Conservation (phyloP, 2,113 vertebrate species). For the Pomatorhinus ruficollis region DNA sequence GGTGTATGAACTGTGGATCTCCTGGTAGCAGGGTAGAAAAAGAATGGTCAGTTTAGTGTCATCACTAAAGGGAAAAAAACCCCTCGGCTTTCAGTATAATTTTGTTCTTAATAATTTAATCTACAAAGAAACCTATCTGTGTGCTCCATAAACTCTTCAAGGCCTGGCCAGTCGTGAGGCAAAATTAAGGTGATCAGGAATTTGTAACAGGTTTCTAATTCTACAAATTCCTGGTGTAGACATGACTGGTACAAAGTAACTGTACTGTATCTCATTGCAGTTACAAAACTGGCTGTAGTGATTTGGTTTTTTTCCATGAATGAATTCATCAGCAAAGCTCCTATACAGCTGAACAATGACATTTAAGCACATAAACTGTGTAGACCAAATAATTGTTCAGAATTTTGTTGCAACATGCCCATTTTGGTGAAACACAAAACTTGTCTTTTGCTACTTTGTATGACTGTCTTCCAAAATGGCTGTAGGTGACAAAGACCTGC, state of each 20-base stretch:
- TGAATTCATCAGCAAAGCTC: not conserved
- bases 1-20: not conserved
- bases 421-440: not conserved
- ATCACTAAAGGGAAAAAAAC: accelerated
- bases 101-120: not conserved
- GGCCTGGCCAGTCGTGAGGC: not conserved
- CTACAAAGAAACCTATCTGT: not conserved
- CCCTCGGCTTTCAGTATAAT: not conserved
- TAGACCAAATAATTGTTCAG: not conserved
- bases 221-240: not conserved
- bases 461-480: not conserved
- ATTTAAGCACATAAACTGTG: not conserved
- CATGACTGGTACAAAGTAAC: not conserved
- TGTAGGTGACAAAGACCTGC: not conserved
- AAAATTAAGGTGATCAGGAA: not conserved
- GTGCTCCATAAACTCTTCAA: not conserved
- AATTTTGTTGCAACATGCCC: not conserved
- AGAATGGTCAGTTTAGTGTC: not conserved
- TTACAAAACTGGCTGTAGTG: accelerated
- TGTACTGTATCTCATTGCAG: not conserved
- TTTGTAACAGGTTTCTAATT: not conserved
- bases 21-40: not conserved
- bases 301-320: not conserved
- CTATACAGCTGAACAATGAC: not conserved
- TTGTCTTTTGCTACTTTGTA: not conserved